These are phyloP conservation scores for Myotis pilosus DNA, from an alignment of 2,797 vertebrate species.

Conservation along the genomic window DNA sequence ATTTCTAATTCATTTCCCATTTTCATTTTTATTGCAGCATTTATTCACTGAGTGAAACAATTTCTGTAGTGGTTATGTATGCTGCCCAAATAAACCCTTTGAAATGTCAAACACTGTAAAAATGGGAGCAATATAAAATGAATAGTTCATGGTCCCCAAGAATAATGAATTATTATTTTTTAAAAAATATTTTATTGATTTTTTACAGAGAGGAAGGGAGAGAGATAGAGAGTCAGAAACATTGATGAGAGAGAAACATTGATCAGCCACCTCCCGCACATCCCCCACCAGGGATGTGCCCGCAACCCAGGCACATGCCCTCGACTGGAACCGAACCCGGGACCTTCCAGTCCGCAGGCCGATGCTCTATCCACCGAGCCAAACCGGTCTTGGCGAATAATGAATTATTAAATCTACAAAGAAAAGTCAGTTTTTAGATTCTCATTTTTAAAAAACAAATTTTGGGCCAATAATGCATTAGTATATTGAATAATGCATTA, in stretches of 20 bases:
- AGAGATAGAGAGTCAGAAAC: too few relatives aligned
- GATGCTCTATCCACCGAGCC: too few relatives aligned
- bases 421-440: slow-evolving; percentile 5
- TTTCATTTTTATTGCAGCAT: slow-evolving; percentile 26
- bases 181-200: too few relatives aligned
- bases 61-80: neutral
- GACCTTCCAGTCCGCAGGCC: too few relatives aligned
- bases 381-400: too few relatives aligned
- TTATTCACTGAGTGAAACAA: neutral
- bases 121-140: neutral
- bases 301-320: too few relatives aligned
- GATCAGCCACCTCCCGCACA: too few relatives aligned
- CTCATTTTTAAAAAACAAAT: neutral
- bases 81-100: neutral
- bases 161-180: slow-evolving; percentile 46
- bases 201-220: too few relatives aligned
- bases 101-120: slow-evolving; percentile 33
- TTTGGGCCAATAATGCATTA: neutral
- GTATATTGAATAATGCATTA: neutral
- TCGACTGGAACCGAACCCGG: too few relatives aligned
- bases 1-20: slow-evolving; percentile 48
- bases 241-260: too few relatives aligned
- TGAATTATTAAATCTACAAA: slow-evolving; percentile 35
- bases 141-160: neutral
- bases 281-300: too few relatives aligned